Conservation (phyloP, 2,797 vertebrate species). For the Scolopax rusticola region DNA sequence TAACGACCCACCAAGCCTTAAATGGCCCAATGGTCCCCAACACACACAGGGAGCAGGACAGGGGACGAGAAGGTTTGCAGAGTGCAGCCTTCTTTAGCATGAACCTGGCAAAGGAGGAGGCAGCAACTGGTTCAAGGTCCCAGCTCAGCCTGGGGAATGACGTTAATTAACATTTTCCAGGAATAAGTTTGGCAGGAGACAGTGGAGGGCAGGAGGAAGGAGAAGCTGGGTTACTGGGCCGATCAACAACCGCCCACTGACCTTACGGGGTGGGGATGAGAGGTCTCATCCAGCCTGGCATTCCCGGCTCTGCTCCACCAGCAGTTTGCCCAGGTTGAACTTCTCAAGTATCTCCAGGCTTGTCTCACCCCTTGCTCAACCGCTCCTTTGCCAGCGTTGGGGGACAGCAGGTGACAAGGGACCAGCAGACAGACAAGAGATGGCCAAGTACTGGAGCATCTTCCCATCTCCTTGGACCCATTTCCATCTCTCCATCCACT, state of each 20-base stretch:
- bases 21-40: background rate
- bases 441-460: background rate
- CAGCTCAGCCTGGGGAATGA: background rate
- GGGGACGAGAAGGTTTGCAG: background rate
- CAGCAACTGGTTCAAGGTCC: constrained; percentile 37
- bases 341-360: constrained; percentile 20
- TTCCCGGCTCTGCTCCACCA: background rate
- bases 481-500: accelerated
- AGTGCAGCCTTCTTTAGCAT: constrained; percentile 20
- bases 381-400: background rate
- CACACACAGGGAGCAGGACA: accelerated
- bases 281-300: background rate
- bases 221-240: constrained; percentile 60
- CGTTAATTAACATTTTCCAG: constrained; percentile 42
- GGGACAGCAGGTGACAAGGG: background rate
- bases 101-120: constrained; percentile 26
- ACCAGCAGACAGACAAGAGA: background rate
- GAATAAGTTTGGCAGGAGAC: background rate
- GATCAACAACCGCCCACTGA: background rate
- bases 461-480: background rate
- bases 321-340: background rate
- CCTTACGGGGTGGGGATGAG: background rate
- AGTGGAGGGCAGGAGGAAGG: background rate
- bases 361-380: background rate
- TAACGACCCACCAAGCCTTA: constrained; percentile 30